A percentile compares a stretch with the other conserved stretches of the same genome.
Evolutionary conservation across 2,113 vertebrate species (phyloP).

Genomic region (Gymnobelideus leadbeateri): DNA sequence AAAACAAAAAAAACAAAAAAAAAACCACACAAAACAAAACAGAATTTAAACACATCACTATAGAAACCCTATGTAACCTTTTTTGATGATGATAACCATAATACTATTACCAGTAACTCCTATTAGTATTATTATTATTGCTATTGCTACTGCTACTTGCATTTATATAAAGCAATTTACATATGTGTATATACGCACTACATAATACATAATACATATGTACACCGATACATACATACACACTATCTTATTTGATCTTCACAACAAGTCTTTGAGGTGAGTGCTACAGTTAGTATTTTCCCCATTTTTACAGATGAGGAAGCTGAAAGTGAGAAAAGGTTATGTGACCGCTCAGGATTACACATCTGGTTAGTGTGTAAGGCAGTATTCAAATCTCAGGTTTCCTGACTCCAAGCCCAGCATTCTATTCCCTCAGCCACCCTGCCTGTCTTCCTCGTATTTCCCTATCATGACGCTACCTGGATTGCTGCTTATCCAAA

Average conservation of each 20-base stretch:
- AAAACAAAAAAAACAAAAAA: too few relatives aligned
- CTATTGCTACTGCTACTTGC: not conserved
- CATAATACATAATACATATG: too few relatives aligned
- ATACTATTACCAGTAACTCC: not conserved
- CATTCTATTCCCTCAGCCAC: not conserved
- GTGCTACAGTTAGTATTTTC: not conserved
- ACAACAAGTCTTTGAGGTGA: not conserved
- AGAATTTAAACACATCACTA: not conserved
- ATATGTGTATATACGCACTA: not conserved
- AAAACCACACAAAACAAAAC: too few relatives aligned
- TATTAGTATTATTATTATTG: too few relatives aligned
- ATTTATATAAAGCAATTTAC: not conserved
- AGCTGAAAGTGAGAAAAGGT: not conserved
- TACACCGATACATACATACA: not conserved
- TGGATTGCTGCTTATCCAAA: not conserved
- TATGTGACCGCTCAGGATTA: not conserved
- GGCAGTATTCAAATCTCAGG: not conserved
- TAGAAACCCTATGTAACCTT: not conserved
- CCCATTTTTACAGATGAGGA: not conserved
- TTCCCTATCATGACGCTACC: not conserved
- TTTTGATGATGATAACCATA: not conserved
- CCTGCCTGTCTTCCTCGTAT: not conserved
- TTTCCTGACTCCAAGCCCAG: not conserved
- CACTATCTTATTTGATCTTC: not conserved
- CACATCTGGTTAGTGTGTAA: not conserved